Conservation (phyloP, 2,797 vertebrate species). For the Mus spretus region DNA sequence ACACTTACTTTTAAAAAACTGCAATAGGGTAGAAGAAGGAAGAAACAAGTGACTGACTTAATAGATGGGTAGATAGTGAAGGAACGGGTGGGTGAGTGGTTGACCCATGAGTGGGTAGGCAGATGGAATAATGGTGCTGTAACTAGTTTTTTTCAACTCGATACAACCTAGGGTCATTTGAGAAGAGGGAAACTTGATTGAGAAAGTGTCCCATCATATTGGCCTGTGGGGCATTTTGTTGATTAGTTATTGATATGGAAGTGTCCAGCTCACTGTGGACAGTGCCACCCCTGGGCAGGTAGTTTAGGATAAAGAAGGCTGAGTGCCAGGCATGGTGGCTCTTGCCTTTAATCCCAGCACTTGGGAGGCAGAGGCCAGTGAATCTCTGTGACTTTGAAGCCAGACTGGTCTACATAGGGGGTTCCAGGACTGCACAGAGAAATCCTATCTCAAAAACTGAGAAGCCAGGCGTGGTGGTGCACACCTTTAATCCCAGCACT, state of each 20-base stretch:
- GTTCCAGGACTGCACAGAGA: not conserved
- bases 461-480: not conserved
- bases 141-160: not conserved
- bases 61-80: not conserved
- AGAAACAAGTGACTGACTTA: not conserved
- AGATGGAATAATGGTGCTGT: not conserved
- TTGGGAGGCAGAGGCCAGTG: not conserved
- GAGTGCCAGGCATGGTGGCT: not conserved
- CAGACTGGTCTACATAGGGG: not conserved
- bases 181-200: not conserved
- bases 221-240: not conserved
- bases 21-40: not conserved
- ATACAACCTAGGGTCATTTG: not conserved
- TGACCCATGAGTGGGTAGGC: rapidly evolving
- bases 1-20: not conserved
- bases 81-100: not conserved
- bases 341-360: not conserved
- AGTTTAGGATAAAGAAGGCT: not conserved
- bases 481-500: not conserved
- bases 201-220: not conserved
- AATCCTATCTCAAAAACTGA: not conserved
- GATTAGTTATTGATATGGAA: not conserved
- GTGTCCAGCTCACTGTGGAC: not conserved
- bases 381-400: not conserved
- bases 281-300: not conserved